These are phyloP conservation scores for Pollenia amentaria DNA, from an alignment of 2,888 invertebrate genomes.

Conservation along the genomic window DNA sequence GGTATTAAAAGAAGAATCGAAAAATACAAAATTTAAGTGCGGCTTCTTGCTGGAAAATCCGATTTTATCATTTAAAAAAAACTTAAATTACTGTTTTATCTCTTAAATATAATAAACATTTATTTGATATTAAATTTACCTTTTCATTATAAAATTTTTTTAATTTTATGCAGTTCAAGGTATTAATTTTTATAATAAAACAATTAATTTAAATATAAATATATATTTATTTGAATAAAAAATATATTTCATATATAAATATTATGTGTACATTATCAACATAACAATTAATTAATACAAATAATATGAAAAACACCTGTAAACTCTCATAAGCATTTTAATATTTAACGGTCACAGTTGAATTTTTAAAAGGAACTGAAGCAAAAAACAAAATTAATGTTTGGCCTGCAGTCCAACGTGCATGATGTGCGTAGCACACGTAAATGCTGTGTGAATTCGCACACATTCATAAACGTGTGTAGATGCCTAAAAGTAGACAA, in stretches of 20 bases:
- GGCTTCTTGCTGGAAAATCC: too few relatives aligned
- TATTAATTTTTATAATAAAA: slow-evolving; percentile 32
- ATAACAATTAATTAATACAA: slow-evolving; percentile 49
- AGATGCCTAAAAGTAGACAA: slow-evolving; percentile 32
- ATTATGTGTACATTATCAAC: neutral
- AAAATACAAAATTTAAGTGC: too few relatives aligned
- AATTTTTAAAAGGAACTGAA: slow-evolving; percentile 21
- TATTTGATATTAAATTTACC: slow-evolving; percentile 5
- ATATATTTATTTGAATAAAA: neutral
- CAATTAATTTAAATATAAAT: slow-evolving; percentile 18
- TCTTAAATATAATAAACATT: neutral
- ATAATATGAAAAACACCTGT: slow-evolving; percentile 42
- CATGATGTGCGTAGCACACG: neutral
- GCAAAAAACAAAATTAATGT: neutral
- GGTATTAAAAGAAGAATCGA: too few relatives aligned
- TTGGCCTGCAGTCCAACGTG: slow-evolving; percentile 24
- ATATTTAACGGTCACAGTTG: slow-evolving; percentile 38
- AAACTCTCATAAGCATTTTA: slow-evolving; percentile 17
- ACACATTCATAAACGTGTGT: neutral
- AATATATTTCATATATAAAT: neutral
- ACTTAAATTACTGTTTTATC: neutral
- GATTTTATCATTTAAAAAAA: too few relatives aligned
- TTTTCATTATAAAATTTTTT: neutral
- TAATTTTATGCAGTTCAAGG: slow-evolving; percentile 12
- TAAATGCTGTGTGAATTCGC: slow-evolving; percentile 1